Evolutionary conservation across 1,140 invertebrate species (phyloP), one percentile per base, ranked within the genome.

Genomic region (Teleogryllus occipitalis): DNA sequence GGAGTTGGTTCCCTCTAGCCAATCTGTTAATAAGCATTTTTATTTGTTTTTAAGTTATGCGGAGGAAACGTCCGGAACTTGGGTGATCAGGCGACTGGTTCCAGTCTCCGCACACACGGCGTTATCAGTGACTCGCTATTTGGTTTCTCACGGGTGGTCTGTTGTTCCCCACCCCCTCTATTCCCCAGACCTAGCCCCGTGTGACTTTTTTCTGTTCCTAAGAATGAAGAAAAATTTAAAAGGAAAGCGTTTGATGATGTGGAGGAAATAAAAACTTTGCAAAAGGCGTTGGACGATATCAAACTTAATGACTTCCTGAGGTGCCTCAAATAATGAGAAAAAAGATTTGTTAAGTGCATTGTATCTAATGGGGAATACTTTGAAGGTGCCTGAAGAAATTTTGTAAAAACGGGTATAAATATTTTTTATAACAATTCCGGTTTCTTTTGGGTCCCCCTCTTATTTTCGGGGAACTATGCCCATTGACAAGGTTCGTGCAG

Each of bases 161-260:
- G 65, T 76, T 27, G 72, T 79, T 79, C 78, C 73, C 27, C 73
- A 49, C 73, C 73, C 73, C 75, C 21, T 14, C 47, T 46, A 54
- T 78, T 78, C n/a, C 14, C 49, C 78, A 78, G 78, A 72, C 8
- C 78, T 78, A 79, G 78, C 54, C 65, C 78, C 73, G 27, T 79
- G 73, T 48, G 73, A 79, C 78, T 75, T 75, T 79, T 79, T 49
- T 54, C 65, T 81, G 73, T 47, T 77, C 22, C 72, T 80, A 46
- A 27, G 73, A 49, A 77, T 75, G 73, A 18, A 77, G 73, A 49
- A 74, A 73, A 78, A 8, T 65, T 72, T 79, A 79, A 79, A 79
- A 79, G 78, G 73, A 72, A 79, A 79, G 78, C 78, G 73, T 79
- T 79, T 79, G 72, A 79, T 79, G 78, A 79, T 76, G 46, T 79